phyloP scores from a whole-genome alignment of 2,888 invertebrate species.

The Ernsta delagoae region DNA sequence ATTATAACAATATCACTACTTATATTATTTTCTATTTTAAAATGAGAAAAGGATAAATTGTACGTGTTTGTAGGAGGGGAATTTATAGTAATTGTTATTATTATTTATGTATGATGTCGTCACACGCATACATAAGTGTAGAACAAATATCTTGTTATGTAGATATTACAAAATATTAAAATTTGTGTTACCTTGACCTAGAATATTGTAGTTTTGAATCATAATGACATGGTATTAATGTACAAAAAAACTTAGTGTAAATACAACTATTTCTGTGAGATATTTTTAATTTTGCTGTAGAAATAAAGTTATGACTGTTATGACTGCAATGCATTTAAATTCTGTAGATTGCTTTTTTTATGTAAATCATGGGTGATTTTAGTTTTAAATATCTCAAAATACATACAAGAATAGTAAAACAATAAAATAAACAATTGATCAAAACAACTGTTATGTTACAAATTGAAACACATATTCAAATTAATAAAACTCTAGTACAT shows the following conservation, averaged over 20 bases:
- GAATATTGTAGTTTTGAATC: conserved; percentile 9
- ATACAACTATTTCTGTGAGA: conserved; percentile 20
- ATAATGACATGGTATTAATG: conserved; percentile 13
- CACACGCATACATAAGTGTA: not conserved
- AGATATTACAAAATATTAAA: conserved; percentile 13
- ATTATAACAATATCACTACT: too few relatives aligned
- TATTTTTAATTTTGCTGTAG: conserved; percentile 11
- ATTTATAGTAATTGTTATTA: conserved; percentile 22
- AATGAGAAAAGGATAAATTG: too few relatives aligned
- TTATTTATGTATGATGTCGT: too few relatives aligned
- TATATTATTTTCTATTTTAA: too few relatives aligned
- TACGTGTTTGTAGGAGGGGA: conserved; percentile 4
- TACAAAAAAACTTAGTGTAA: conserved; percentile 14
- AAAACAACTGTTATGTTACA: too few relatives aligned
- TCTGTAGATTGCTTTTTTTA: conserved; percentile 5
- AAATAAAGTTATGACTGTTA: conserved; percentile 20
- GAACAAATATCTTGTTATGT: conserved; percentile 1
- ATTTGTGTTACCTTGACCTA: conserved; percentile 3
- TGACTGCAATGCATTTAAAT: conserved; percentile 26
- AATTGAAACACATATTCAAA: too few relatives aligned
- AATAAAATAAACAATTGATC: too few relatives aligned
- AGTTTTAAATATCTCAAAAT: too few relatives aligned
- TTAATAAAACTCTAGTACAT: too few relatives aligned
- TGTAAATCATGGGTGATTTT: too few relatives aligned
- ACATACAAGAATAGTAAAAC: too few relatives aligned